phyloP scores from a whole-genome alignment of 2,888 invertebrate genomes.

The Trachelus stipa region DNA sequence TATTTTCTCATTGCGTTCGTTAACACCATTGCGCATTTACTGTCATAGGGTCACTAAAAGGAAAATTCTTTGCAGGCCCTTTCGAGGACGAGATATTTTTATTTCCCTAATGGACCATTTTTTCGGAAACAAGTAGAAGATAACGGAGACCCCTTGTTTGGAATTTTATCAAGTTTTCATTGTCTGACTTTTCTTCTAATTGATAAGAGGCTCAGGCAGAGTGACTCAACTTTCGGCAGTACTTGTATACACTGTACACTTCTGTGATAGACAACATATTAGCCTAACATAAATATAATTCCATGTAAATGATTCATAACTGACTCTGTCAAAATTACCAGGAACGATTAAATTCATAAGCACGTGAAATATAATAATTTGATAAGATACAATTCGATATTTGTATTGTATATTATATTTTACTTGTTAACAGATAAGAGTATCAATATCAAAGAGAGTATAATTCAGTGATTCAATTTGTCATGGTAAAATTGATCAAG shows the following conservation, averaged over 20 bases:
- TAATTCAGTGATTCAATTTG: background rate
- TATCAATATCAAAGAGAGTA: background rate
- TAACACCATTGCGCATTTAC: slow-evolving; percentile 14
- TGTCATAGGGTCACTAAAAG: background rate
- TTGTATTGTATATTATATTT: background rate
- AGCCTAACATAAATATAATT: background rate
- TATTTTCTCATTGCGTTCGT: slow-evolving; percentile 36
- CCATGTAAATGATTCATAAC: background rate
- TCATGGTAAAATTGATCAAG: background rate
- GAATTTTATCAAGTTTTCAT: background rate
- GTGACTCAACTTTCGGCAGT: background rate
- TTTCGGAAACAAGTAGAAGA: background rate
- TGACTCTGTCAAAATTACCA: background rate
- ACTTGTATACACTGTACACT: too few relatives aligned
- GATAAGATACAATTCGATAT: background rate
- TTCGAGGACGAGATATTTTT: background rate
- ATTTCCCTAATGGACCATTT: background rate
- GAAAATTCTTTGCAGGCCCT: background rate
- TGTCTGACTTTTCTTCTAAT: background rate
- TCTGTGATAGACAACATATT: too few relatives aligned
- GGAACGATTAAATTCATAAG: background rate
- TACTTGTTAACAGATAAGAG: background rate
- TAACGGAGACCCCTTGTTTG: background rate
- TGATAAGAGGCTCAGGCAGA: background rate
- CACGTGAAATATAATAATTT: background rate